Evolutionary conservation across 1,140 invertebrate species (phyloP), one percentile per base, ranked within the genome.

Genomic region (Apis dorsata): DNA sequence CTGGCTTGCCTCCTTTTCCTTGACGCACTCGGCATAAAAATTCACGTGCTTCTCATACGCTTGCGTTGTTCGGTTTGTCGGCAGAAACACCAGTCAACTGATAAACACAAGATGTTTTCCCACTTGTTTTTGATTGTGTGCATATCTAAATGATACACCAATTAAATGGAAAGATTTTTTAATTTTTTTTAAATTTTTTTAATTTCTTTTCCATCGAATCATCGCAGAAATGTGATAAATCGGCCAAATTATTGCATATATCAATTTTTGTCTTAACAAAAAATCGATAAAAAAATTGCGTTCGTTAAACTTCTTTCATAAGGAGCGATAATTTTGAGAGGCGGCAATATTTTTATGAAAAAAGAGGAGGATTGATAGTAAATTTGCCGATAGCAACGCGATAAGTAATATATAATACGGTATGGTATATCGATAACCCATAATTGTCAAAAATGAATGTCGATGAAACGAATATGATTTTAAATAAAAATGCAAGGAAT

Each of bases 81-180:
- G n/a, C 15, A 15, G 19, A 34, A 44, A 17, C 11, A 68, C 19
- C 34, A 17, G 19, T 68, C 19, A 28, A 68, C 19, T 19, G 65
- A 66, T 19, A 44, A 10, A 21, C 65, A 15, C 65, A 4, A 11
- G 34, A 66, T 4, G 44, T 51, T n/a, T 12, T 15, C 19, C 11
- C 53, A 59, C 72, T 74, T 49, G 24, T 17, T 21, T 21, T n/a
- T 5, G 21, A 55, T 55, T 57, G 59, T 34, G 70, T 44, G 34
- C 34, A 44, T 73, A 65, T 73, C 70, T 49, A 15, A 44, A 34
- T 60, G 79, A 72, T 28, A 55, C 55, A 55, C 55, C 34, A 59
- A 79, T 49, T 5, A 60, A 71, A n/a, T n/a, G 55, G 44, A 80
- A 73, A 24, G 49, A 55, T 63, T 28, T 49, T 53, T 53, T 19